These are phyloP conservation scores for Polia nebulosa DNA, from an alignment of 2,888 invertebrate species.

Conservation along the genomic window DNA sequence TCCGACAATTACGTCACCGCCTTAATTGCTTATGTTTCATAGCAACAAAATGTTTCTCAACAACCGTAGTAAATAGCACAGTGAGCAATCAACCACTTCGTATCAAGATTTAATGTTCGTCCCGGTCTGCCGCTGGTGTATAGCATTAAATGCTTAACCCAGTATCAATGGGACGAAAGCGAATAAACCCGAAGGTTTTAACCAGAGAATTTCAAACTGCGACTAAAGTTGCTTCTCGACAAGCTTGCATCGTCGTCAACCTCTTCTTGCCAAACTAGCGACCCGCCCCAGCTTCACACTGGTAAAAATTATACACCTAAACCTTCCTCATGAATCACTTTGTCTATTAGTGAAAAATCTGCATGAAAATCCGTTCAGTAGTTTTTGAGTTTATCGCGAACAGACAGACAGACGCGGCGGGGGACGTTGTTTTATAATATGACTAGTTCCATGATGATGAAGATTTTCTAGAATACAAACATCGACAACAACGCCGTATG, in stretches of 20 bases:
- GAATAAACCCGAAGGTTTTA: background rate
- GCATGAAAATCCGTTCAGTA: too few relatives aligned
- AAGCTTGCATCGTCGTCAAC: background rate
- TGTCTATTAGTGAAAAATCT: too few relatives aligned
- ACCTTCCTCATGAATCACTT: too few relatives aligned
- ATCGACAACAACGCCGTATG: background rate
- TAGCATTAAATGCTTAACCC: slow-evolving; percentile 81
- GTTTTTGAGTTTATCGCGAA: too few relatives aligned
- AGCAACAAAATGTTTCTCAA: slow-evolving; percentile 76
- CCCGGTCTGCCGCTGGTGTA: slow-evolving; percentile 88
- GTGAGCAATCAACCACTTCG: slow-evolving; percentile 73
- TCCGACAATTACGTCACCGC: slow-evolving; percentile 3
- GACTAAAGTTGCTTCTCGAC: background rate
- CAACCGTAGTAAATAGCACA: slow-evolving; percentile 74
- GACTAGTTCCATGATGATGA: background rate
- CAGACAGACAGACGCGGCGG: too few relatives aligned
- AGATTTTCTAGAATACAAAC: background rate
- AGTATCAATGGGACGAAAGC: slow-evolving; percentile 87
- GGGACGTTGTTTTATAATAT: too few relatives aligned
- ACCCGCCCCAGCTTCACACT: too few relatives aligned
- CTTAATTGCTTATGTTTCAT: slow-evolving; percentile 7
- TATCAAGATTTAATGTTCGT: slow-evolving; percentile 79
- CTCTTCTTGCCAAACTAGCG: too few relatives aligned
- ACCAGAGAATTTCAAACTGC: too few relatives aligned
- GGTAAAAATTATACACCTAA: too few relatives aligned